Evolutionary conservation across 2,888 invertebrate genomes (phyloP), one percentile per base, ranked within the genome.

Genomic region (Sturmia bella): DNA sequence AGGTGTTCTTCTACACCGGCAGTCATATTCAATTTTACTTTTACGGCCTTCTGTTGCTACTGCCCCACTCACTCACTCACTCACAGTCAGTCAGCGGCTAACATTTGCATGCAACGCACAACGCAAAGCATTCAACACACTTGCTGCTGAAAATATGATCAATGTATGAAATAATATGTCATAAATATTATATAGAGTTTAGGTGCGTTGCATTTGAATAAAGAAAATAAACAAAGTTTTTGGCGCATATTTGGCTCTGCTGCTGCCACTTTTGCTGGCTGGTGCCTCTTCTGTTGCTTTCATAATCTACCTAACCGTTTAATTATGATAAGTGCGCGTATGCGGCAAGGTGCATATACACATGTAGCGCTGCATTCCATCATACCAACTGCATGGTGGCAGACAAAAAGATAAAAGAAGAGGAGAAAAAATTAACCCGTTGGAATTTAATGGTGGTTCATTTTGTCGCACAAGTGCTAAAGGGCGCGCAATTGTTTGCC

Each of bases 401-500:
- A n/a, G 1, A 27, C 3, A 27, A 27, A 27, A 3, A 27, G 9
- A 32, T 9, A 32, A 7, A 32, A 32, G 9, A 3, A 32, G 9
- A 32, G 9, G 9, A 32, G 9, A 3, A 7, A 32, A 32, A 43
- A 32, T 17, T n/a, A 21, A 45, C 57, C 32, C 41, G 19, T 54
- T 39, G 43, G 37, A 41, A 37, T 56, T 54, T 63, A 54, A 73
- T 73, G 63, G 64, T 64, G 73, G 54, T 37, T 15, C 21, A 32
- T 39, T 78, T 66, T 61, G 69, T 76, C 61, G 76, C 72, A 61
- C 72, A 73, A 73, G 59, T 68, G 72, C 66, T 79, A 73, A 79
- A 79, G 78, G 78, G 78, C 82, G 78, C 82, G 78, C 82, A 82
- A 78, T 78, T 82, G 82, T 78, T 78, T 82, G 70, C 78, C 74